Evolutionary conservation across 2,113 vertebrate genomes (phyloP).

Genomic region (Pelodiscus sinensis): DNA sequence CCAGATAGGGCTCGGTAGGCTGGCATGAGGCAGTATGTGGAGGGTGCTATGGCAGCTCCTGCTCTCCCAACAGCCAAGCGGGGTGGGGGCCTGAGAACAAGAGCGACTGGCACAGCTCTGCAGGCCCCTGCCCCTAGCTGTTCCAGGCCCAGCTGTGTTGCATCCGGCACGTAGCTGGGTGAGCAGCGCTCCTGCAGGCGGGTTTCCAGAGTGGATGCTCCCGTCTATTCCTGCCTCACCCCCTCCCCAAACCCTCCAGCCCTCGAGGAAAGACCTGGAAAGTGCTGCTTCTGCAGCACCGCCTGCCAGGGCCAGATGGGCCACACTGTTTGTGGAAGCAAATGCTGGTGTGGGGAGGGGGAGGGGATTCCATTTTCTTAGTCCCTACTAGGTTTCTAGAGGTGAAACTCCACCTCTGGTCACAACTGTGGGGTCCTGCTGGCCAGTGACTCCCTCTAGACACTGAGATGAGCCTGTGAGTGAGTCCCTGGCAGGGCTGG

Average conservation of each 20-base stretch:
- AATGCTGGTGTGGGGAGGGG: neutral
- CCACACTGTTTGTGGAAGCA: neutral
- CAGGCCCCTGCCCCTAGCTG: neutral
- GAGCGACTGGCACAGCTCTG: neutral
- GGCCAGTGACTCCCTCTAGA: neutral
- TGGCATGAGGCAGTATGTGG: neutral
- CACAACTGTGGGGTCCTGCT: accelerated
- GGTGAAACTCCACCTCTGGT: too few relatives aligned
- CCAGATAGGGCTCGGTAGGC: neutral
- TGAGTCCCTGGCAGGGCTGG: neutral
- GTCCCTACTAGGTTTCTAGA: neutral
- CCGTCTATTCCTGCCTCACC: neutral
- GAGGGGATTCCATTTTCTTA: accelerated
- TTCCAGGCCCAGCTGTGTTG: too few relatives aligned
- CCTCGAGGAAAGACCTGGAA: neutral
- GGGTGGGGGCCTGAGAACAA: neutral
- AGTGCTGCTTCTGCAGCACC: neutral
- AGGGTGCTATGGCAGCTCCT: neutral
- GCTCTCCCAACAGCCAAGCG: neutral
- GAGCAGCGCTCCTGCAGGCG: neutral
- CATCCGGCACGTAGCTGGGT: too few relatives aligned
- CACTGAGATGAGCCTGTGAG: neutral
- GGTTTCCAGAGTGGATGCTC: neutral
- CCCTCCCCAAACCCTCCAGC: neutral
- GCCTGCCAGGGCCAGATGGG: too few relatives aligned